Conservation (phyloP, 2,113 vertebrate genomes). For the Pseudorasbora parva region DNA sequence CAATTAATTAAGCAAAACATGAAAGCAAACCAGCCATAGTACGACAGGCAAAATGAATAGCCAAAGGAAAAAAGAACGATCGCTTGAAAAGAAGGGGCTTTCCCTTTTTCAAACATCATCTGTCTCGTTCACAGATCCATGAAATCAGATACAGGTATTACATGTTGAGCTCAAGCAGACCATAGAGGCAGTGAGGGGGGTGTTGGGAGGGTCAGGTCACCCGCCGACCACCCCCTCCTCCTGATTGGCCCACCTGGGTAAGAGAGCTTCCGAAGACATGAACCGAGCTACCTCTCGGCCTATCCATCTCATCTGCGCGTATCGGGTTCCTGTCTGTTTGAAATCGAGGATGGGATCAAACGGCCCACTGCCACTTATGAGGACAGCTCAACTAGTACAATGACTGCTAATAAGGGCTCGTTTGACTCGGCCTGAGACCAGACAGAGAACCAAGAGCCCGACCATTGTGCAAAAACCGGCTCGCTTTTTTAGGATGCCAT, state of each 20-base stretch:
- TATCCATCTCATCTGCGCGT: conserved; percentile 43
- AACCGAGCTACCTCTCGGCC: conserved; percentile 51
- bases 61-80: conserved; percentile 36
- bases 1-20: conserved; percentile 34
- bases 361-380: conserved; percentile 62
- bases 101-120: conserved; percentile 42
- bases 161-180: conserved; percentile 31
- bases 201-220: conserved; percentile 25
- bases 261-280: conserved; percentile 36
- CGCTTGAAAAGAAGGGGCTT: conserved; percentile 41
- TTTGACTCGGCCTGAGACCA: conserved; percentile 53
- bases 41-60: background rate
- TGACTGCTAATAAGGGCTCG: conserved; percentile 61
- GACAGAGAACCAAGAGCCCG: conserved; percentile 25
- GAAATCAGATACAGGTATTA: conserved; percentile 57
- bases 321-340: conserved; percentile 72
- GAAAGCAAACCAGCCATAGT: background rate
- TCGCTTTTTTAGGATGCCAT: background rate
- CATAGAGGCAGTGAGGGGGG: too few species aligned
- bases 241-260: conserved; percentile 44
- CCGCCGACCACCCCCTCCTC: conserved; percentile 16
- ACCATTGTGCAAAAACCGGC: conserved; percentile 21
- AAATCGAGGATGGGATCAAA: conserved; percentile 75
- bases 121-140: conserved; percentile 44
- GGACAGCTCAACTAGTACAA: conserved; percentile 60